phyloP scores from a whole-genome alignment of 2,888 invertebrate genomes.

The Cheilosia pagana region DNA sequence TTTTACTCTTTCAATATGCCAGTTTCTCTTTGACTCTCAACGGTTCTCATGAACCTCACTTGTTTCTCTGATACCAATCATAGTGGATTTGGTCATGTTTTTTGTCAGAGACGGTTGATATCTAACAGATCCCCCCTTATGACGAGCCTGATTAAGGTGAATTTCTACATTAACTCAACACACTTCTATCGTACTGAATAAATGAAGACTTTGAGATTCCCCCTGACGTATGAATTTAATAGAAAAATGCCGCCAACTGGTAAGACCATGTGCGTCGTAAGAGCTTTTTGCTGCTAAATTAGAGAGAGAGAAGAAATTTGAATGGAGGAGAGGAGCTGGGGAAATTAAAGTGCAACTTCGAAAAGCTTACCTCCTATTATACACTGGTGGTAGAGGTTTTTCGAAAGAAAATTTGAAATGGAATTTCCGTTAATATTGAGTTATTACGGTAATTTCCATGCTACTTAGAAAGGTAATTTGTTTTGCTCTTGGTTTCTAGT shows the following conservation, averaged over 20 bases:
- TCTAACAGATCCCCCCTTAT: not conserved
- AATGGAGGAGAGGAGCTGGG: slow-evolving; percentile 1
- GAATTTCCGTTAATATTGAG: slow-evolving; percentile 35
- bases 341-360: slow-evolving; percentile 40
- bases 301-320: slow-evolving; percentile 23
- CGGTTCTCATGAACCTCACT: slow-evolving; percentile 27
- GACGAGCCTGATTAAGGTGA: slow-evolving; percentile 35
- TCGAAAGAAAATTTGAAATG: slow-evolving; percentile 36
- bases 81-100: not conserved
- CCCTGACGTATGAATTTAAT: slow-evolving; percentile 30
- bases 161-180: slow-evolving; percentile 41
- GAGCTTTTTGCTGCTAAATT: slow-evolving; percentile 48
- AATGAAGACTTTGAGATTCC: slow-evolving; percentile 34
- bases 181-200: slow-evolving; percentile 1
- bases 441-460: too few species aligned
- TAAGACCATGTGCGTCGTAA: slow-evolving; percentile 61
- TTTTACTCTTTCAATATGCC: slow-evolving; percentile 46
- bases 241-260: slow-evolving; percentile 32
- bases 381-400: not conserved
- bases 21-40: slow-evolving; percentile 63
- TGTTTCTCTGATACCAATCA: not conserved
- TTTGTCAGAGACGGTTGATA: not conserved
- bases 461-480: not conserved
- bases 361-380: slow-evolving; percentile 22
- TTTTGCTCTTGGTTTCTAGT: too few species aligned